Conservation (phyloP, 64 coral and sea anemone genomes). For the Acropora tenuis region DNA sequence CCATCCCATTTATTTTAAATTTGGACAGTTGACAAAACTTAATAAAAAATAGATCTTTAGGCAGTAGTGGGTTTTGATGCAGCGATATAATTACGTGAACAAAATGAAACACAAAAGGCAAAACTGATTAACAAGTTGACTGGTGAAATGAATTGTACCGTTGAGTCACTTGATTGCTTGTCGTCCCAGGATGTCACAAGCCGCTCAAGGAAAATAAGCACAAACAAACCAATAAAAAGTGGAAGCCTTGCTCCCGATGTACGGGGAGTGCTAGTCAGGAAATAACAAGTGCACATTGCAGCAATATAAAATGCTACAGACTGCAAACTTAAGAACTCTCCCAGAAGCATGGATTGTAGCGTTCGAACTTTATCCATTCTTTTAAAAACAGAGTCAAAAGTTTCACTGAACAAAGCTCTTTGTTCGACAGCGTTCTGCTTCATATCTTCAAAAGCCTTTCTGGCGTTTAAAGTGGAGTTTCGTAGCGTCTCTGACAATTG, state of each 20-base stretch:
- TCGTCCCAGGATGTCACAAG: conserved; percentile 75
- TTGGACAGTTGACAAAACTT: too few species aligned
- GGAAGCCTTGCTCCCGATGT: conserved; percentile 80
- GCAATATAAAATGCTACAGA: conserved; percentile 93
- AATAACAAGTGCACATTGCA: conserved; percentile 83
- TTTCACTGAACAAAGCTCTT: conserved; percentile 88
- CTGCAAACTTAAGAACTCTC: conserved; percentile 92
- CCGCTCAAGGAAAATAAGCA: conserved; percentile 76
- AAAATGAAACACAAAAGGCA: too few species aligned
- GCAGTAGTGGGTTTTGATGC: too few species aligned
- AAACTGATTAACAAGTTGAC: too few species aligned
- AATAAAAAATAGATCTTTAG: too few species aligned
- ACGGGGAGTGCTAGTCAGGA: conserved; percentile 86
- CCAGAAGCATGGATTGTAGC: conserved; percentile 89
- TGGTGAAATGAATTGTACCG: background rate
- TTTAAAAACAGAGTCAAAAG: conserved; percentile 89
- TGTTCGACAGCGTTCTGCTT: conserved; percentile 81
- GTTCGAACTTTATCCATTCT: conserved; percentile 82
- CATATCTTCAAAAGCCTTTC: conserved; percentile 89
- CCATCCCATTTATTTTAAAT: too few species aligned
- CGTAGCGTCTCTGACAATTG: conserved; percentile 71
- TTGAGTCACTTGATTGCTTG: background rate
- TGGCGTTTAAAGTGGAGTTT: conserved; percentile 76
- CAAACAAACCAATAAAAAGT: conserved; percentile 68
- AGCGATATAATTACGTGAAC: too few species aligned